A percentile compares a stretch with the other conserved stretches of the same genome.
Conservation (phyloP, 1,140 invertebrate species). For the Anoplophora glabripennis region DNA sequence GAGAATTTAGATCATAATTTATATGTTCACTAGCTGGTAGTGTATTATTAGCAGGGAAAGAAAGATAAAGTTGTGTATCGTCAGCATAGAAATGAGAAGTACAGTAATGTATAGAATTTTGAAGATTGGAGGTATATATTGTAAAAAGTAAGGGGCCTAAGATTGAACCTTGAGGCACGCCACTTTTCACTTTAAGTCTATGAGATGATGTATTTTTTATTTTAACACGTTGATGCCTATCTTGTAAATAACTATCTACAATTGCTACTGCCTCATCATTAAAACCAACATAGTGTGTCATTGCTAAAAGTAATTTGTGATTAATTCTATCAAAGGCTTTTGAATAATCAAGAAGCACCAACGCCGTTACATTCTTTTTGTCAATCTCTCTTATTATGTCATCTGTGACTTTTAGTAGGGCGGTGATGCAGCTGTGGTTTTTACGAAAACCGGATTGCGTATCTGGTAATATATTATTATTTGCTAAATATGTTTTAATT, state of each 20-base stretch:
- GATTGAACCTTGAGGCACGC: slow-evolving; percentile 5
- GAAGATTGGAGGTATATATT: background rate
- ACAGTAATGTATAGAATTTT: background rate
- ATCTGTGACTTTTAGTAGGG: no score
- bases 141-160: background rate
- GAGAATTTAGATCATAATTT: no score
- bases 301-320: slow-evolving; percentile 24
- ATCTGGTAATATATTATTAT: no score
- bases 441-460: no score
- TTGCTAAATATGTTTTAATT: no score
- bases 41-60: no score
- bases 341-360: slow-evolving; percentile 7
- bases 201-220: background rate
- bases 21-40: no score
- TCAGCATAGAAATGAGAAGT: slow-evolving; percentile 5
- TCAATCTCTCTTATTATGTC: no score
- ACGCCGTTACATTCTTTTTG: no score
- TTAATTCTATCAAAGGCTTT: slow-evolving; percentile 42
- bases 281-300: slow-evolving; percentile 7
- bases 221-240: background rate
- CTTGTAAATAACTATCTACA: slow-evolving; percentile 1
- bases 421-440: no score
- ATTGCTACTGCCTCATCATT: background rate
- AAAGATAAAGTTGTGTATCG: slow-evolving; percentile 12
- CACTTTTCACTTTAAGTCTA: background rate